Conservation (phyloP, 2,888 invertebrate genomes). For the Drosophila neotestacea region DNA sequence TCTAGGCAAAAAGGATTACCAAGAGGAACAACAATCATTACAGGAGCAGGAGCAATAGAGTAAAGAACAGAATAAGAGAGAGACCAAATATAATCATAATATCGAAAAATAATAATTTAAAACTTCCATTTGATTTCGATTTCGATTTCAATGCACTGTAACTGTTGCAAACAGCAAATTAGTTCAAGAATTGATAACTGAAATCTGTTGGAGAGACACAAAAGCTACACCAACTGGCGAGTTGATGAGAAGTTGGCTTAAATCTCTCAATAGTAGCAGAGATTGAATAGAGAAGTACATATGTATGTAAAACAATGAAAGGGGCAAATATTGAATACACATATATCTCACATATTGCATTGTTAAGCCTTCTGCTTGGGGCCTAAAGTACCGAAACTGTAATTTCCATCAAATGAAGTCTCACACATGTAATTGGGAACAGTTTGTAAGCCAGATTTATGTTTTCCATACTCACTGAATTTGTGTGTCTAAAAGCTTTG, state of each 20-base stretch:
- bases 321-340: not conserved
- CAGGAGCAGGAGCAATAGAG: too few relatives aligned
- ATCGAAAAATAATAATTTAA: constrained; percentile 8
- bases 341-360: not conserved
- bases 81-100: constrained; percentile 11
- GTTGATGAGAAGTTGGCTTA: too few relatives aligned
- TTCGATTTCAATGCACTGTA: not conserved
- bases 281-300: not conserved
- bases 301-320: not conserved
- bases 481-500: not conserved
- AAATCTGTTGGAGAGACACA: not conserved
- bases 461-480: not conserved
- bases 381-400: not conserved
- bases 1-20: not conserved
- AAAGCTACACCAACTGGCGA: not conserved
- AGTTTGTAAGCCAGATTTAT: not conserved
- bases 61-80: not conserved
- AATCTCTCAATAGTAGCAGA: not conserved
- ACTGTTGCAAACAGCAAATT: not conserved
- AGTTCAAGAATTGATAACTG: constrained; percentile 20
- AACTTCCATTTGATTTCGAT: not conserved
- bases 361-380: not conserved
- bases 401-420: constrained; percentile 3
- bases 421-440: not conserved
- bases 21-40: not conserved